Percentiles rank a stretch among this genome's conserved stretches.
phyloP scores from a whole-genome alignment of 30 jellyfish, hydroid and myxozoan genomes.

The Pseudorhiza aurosa region DNA sequence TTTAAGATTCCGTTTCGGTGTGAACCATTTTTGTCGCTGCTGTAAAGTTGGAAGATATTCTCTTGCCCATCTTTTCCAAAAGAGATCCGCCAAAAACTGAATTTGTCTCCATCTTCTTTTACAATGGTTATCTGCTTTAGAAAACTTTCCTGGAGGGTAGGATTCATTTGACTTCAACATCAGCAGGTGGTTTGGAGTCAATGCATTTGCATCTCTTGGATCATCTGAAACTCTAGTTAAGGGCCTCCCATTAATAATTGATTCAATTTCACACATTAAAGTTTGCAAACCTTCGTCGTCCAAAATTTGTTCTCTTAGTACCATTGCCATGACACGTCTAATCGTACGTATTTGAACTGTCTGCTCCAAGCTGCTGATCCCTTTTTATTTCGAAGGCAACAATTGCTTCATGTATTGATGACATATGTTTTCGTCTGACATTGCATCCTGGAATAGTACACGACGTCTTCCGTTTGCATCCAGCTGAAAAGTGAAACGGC shows the following conservation, averaged over 20 bases:
- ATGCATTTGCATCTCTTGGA: constrained; percentile 5
- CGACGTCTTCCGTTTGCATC: constrained; percentile 48
- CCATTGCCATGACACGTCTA: no score
- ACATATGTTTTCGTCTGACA: constrained; percentile 30
- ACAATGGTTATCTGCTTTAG: constrained; percentile 33
- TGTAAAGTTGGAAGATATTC: constrained; percentile 69
- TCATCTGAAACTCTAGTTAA: not conserved
- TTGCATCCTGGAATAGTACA: constrained; percentile 31
- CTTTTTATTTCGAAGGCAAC: constrained; percentile 38
- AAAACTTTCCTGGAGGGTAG: constrained; percentile 49
- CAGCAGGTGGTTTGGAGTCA: not conserved
- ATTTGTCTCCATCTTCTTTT: constrained; percentile 62
- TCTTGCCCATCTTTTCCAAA: constrained; percentile 65
- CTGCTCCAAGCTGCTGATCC: constrained; percentile 28
- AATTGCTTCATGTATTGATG: constrained; percentile 40
- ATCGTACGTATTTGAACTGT: constrained; percentile 1
- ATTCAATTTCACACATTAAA: no score
- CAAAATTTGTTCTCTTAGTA: no score
- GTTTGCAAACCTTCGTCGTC: no score
- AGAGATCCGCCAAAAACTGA: constrained; percentile 48
- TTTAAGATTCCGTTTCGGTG: constrained; percentile 16
- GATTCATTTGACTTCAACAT: constrained; percentile 8
- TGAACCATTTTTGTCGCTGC: constrained; percentile 49
- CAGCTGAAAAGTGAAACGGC: constrained; percentile 28
- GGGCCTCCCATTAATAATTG: not conserved